Evolutionary conservation across 2,797 vertebrate species (phyloP), one percentile per base, ranked within the genome.

Genomic region (Euphonia xanthogaster): DNA sequence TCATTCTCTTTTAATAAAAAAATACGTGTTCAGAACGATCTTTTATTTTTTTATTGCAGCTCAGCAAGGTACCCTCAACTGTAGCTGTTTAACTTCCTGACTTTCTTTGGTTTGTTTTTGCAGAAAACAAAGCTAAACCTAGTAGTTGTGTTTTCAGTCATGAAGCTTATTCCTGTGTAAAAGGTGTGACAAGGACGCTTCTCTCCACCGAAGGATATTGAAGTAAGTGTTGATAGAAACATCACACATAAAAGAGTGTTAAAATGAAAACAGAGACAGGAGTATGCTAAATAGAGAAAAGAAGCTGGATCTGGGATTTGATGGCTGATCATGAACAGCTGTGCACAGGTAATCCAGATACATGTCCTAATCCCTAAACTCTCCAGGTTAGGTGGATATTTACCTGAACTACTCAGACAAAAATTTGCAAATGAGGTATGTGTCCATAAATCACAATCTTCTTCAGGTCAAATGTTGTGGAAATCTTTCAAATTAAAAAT

Each of bases 1-100:
- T 62, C 73, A 76, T 93, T 96, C 44, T 87, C 80, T 92, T 95
- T 72, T 77, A 94, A 93, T 66, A 92, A 91, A 89, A 93, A 96
- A 68, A 31, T 9, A 42, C 7, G 6, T 81, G n/a, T 90, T 88
- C 58, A 70, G 53, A 60, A 16, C 40, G 71, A 82, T 78, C 19
- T 81, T 88, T 89, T 83, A 2, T 47, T 76, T 85, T 82, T 93
- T 95, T 65, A 78, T 83, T 83, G 65, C 58, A 81, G 54, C 68
- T 90, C 65, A 75, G 66, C 65, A 94, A 93, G 72, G n/a, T 91
- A 83, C 27, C 37, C 40, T 93, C 58, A 75, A 75, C 47, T 90
- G 44, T 63, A 87, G 25, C 55, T 82, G 14, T 63, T 95, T 93
- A 89, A 82, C 71, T 50, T 90, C 80, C 57, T 79, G 72, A 53